Evolutionary conservation across 1,140 invertebrate species (phyloP), one percentile per base, ranked within the genome.

Genomic region (Araneus ventricosus): DNA sequence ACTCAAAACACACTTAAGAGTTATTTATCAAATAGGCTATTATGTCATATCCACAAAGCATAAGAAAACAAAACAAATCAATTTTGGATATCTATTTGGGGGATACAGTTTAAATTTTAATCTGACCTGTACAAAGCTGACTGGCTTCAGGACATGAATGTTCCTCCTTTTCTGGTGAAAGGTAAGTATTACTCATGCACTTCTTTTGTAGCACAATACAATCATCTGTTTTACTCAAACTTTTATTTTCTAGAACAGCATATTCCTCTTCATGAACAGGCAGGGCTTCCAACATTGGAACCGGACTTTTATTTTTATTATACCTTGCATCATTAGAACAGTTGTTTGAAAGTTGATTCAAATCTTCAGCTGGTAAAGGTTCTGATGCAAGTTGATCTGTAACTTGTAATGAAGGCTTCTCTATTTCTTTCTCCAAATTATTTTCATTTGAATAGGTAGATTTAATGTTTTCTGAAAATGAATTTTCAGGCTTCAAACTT

Each of bases 161-260:
- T 34, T 88, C 45, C 14, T 67, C 27, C 39, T 61, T 22, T 61
- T 63, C 59, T 8, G 7, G 14, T 39, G 59, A 39, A 10, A 24
- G 8, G 34, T 8, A 67, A 34, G 30, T 20, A 6, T 20, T 75
- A 37, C 10, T 34, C 6, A 0, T 2, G 27, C 24, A 45, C 1
- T 59, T 24, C 52, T 90, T 79, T 37, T 93, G 57, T 24, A 87
- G n/a, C 34, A 61, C 80, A 61, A 59, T n/a, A 22, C 41, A 75
- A 39, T 88, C 57, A 61, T 63, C 41, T 27, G n/a, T 39, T 37
- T 34, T 63, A 67, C 61, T 61, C 63, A 93, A 80, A 37, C 89
- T 93, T 61, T 93, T 93, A 67, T 93, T 93, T 87, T 93, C 93
- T 6, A 91, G 39, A 27, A 91, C 80, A 45, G 89, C 67, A 87